These are phyloP conservation scores for rat (Rattus norvegicus) DNA, from an alignment of 2,113 vertebrate species.

Conservation along the genomic window DNA sequence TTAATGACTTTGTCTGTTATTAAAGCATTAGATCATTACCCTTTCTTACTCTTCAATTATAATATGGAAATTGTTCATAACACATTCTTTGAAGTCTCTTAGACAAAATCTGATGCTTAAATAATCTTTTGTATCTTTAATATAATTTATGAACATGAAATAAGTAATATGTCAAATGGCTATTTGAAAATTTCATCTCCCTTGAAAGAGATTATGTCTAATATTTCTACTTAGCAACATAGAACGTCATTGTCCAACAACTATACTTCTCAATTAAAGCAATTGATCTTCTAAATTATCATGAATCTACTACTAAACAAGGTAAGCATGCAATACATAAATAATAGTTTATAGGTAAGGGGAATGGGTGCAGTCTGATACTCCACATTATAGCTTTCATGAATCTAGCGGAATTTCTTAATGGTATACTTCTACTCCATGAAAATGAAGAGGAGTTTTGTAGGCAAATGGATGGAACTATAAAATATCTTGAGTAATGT, in stretches of 20 bases:
- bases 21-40: conserved; percentile 14
- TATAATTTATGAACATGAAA: conserved; percentile 60
- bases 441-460: not conserved
- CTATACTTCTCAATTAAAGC: conserved; percentile 9
- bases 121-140: conserved; percentile 66
- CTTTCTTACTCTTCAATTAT: conserved; percentile 54
- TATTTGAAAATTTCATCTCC: conserved; percentile 59
- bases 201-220: conserved; percentile 60
- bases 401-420: not conserved
- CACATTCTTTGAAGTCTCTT: conserved; percentile 45
- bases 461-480: too few relatives aligned
- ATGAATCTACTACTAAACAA: not conserved
- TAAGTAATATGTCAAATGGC: conserved; percentile 51
- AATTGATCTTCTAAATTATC: conserved; percentile 32
- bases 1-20: not conserved
- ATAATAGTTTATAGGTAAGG: not conserved
- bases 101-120: conserved; percentile 56
- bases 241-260: conserved; percentile 51
- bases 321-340: not conserved
- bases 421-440: not conserved
- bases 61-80: conserved; percentile 58
- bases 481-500: too few relatives aligned
- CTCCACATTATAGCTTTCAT: not conserved
- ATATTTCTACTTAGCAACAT: conserved; percentile 40
- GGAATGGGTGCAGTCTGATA: not conserved